phyloP scores from a whole-genome alignment of 2,113 vertebrate genomes.

The Haplochromis vanheusdeni region DNA sequence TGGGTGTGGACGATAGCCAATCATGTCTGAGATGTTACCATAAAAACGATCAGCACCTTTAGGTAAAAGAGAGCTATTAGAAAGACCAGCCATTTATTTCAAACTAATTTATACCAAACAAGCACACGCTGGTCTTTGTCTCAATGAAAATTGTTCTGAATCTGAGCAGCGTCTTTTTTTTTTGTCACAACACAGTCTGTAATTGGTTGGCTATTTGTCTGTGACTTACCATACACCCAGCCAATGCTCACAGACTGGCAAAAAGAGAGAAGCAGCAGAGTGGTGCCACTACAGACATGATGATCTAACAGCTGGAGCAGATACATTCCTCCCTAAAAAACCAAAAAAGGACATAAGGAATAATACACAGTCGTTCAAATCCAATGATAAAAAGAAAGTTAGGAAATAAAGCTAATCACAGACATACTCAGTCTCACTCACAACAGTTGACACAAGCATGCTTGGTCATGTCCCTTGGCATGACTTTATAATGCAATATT shows the following conservation, averaged over 20 bases:
- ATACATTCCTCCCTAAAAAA: constrained; percentile 55
- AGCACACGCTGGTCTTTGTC: neutral
- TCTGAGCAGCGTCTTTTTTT: neutral
- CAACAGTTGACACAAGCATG: neutral
- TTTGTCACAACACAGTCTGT: neutral
- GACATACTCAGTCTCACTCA: neutral
- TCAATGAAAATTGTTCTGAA: neutral
- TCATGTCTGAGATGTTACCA: constrained; percentile 55
- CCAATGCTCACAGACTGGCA: constrained; percentile 61
- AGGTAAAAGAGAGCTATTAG: neutral
- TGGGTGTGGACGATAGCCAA: constrained; percentile 45
- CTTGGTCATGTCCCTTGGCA: neutral
- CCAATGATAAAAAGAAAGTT: neutral
- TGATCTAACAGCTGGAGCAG: constrained; percentile 64
- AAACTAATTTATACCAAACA: neutral
- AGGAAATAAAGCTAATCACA: neutral
- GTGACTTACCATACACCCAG: constrained; percentile 60
- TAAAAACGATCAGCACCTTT: constrained; percentile 61
- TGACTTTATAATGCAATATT: neutral
- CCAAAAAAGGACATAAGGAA: neutral
- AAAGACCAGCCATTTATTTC: neutral
- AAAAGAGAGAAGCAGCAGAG: constrained; percentile 53
- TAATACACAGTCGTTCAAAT: neutral
- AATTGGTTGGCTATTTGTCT: neutral
- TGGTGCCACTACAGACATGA: constrained; percentile 62